These are phyloP conservation scores for Mastomys natalensis DNA, from an alignment of 2,113 vertebrate species.

Conservation along the genomic window DNA sequence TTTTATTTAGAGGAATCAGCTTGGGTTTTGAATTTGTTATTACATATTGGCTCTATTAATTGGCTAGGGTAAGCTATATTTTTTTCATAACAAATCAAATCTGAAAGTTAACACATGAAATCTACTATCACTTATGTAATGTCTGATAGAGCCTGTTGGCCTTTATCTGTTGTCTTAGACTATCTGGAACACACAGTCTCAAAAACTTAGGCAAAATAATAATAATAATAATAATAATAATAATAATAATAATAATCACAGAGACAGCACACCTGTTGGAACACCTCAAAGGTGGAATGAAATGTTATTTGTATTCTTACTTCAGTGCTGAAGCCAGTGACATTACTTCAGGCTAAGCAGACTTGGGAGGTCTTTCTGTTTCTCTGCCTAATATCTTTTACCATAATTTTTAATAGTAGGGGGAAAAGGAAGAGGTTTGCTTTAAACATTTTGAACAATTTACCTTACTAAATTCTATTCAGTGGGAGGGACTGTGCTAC, in stretches of 20 bases:
- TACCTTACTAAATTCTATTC: neutral
- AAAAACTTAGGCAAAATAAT: neutral
- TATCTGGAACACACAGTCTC: neutral
- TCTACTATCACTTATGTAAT: neutral
- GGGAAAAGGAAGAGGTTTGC: neutral
- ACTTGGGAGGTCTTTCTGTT: neutral
- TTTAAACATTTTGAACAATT: neutral
- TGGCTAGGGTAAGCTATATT: neutral
- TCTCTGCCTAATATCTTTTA: neutral
- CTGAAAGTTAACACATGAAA: neutral
- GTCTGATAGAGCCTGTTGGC: neutral
- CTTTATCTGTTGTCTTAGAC: neutral
- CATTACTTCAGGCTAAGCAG: neutral
- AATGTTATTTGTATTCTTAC: neutral
- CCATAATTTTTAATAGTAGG: neutral
- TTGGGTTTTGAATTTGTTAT: neutral
- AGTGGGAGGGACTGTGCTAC: neutral
- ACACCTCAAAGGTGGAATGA: neutral
- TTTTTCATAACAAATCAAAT: constrained; percentile 27
- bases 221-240: neutral
- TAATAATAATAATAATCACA: neutral
- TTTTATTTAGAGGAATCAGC: neutral
- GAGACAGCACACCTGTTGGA: neutral
- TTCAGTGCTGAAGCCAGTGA: neutral
- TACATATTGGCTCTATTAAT: neutral